Evolutionary conservation across 2,888 invertebrate species (phyloP).

Genomic region (Caenorhabditis imperialis): DNA sequence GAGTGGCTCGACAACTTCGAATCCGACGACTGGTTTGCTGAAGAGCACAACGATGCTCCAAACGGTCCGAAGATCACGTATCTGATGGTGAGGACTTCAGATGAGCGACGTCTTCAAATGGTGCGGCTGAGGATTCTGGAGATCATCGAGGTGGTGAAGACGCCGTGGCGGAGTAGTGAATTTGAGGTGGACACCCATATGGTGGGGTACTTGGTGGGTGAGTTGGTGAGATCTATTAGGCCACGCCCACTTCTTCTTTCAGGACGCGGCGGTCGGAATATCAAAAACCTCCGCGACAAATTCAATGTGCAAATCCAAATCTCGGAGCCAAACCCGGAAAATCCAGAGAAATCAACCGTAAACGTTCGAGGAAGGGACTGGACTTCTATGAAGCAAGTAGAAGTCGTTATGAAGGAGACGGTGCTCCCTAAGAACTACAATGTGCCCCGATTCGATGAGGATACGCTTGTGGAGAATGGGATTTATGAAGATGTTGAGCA

Average conservation of each 20-base stretch:
- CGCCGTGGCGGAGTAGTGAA: slow-evolving; percentile 26
- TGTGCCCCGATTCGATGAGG: slow-evolving; percentile 27
- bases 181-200: slow-evolving; percentile 37
- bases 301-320: slow-evolving; percentile 48
- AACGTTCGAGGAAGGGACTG: slow-evolving; percentile 28
- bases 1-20: slow-evolving; percentile 36
- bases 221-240: too few relatives aligned
- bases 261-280: slow-evolving; percentile 41
- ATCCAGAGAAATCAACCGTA: slow-evolving; percentile 31
- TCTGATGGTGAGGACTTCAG: slow-evolving; percentile 26
- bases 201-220: slow-evolving; percentile 45
- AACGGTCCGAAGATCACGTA: slow-evolving; percentile 37
- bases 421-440: slow-evolving; percentile 30
- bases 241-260: too few relatives aligned
- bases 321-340: slow-evolving; percentile 29
- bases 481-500: slow-evolving; percentile 36
- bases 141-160: slow-evolving; percentile 37
- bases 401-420: slow-evolving; percentile 40
- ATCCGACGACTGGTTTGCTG: slow-evolving; percentile 34
- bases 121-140: slow-evolving; percentile 30
- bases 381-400: slow-evolving; percentile 29
- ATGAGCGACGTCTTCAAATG: slow-evolving; percentile 23
- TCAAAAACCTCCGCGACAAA: slow-evolving; percentile 31
- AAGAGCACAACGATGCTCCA: not conserved
- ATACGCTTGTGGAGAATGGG: slow-evolving; percentile 28